Conservation (phyloP, 1,140 invertebrate species). For the silkworm (Bombyx mori) region DNA sequence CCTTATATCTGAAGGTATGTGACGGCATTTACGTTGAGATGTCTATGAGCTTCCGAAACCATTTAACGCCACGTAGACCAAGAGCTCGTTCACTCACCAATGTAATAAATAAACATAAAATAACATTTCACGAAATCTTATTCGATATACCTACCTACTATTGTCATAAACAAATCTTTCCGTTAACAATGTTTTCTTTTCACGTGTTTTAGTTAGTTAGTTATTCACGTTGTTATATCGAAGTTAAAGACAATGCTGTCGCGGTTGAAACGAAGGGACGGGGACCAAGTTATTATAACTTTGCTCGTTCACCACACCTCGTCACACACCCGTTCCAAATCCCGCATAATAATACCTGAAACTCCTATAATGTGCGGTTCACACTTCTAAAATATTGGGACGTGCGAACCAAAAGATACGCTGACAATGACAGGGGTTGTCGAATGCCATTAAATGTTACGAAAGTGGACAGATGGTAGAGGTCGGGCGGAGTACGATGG, state of each 20-base stretch:
- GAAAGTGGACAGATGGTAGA: slow-evolving; percentile 17
- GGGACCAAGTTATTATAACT: slow-evolving; percentile 61
- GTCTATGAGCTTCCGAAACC: no score
- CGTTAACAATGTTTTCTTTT: neutral
- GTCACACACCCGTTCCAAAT: slow-evolving; percentile 33
- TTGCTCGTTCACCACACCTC: slow-evolving; percentile 52
- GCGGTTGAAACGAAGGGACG: slow-evolving; percentile 24
- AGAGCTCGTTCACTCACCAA: no score
- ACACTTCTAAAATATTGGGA: slow-evolving; percentile 35
- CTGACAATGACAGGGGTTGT: slow-evolving; percentile 29
- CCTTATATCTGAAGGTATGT: no score
- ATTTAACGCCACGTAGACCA: no score
- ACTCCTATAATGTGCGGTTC: slow-evolving; percentile 35
- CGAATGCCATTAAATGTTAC: slow-evolving; percentile 25
- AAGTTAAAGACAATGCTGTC: slow-evolving; percentile 44
- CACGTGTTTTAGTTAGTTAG: no score
- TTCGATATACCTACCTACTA: no score
- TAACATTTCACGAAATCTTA: no score
- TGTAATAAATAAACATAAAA: no score
- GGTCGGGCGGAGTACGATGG: slow-evolving; percentile 6
- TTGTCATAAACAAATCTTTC: neutral
- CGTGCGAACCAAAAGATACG: slow-evolving; percentile 26
- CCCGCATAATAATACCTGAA: slow-evolving; percentile 47
- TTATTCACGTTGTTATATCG: slow-evolving; percentile 19
- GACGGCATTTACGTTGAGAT: no score